A percentile compares a stretch with the other conserved stretches of the same genome.
Evolutionary conservation across 2,888 invertebrate genomes (phyloP).

Genomic region (Eumerus sabulonum): DNA sequence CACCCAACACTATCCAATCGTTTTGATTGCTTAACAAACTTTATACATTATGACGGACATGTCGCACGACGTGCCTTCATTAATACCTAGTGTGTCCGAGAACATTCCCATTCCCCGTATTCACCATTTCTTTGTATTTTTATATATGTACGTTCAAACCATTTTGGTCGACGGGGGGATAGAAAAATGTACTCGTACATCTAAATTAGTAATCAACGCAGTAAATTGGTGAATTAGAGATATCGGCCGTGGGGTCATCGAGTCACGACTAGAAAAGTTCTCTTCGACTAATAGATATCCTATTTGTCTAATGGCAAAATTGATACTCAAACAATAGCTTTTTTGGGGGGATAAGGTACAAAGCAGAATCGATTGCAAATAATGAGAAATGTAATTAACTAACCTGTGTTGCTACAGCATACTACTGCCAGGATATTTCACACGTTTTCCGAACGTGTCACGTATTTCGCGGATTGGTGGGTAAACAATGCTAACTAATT

Average conservation of each 20-base stretch:
- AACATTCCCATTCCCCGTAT: constrained; percentile 57
- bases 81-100: constrained; percentile 61
- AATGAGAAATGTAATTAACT: no score
- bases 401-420: no score
- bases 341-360: background rate
- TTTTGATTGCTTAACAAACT: constrained; percentile 65
- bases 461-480: no score
- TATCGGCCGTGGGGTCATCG: constrained; percentile 25
- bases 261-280: constrained; percentile 20
- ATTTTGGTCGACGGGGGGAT: no score
- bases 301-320: constrained; percentile 60
- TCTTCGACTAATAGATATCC: constrained; percentile 46
- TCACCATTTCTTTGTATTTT: constrained; percentile 37
- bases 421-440: no score
- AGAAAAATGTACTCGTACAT: constrained; percentile 12
- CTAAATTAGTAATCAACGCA: constrained; percentile 68
- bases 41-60: constrained; percentile 66
- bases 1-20: constrained; percentile 46
- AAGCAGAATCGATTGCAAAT: no score
- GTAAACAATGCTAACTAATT: no score
- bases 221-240: constrained; percentile 63
- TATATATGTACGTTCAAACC: no score
- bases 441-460: no score
- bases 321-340: constrained; percentile 28
- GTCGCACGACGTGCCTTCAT: constrained; percentile 66